These are phyloP conservation scores for Cremastobaeus sp. DNA, from an alignment of 2,888 invertebrate species.

Conservation along the genomic window DNA sequence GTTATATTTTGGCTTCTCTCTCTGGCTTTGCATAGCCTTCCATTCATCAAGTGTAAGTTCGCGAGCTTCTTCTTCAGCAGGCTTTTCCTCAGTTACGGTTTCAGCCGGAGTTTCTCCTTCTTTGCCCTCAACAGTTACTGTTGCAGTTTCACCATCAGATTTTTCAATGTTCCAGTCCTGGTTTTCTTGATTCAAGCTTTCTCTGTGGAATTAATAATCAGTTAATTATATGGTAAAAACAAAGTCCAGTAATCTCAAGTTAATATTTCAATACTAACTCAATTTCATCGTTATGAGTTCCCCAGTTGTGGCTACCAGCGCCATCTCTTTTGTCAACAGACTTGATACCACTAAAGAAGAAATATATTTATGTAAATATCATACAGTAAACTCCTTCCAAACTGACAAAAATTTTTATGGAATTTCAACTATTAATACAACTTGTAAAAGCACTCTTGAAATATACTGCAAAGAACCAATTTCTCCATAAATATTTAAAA, in stretches of 20 bases:
- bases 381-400: too few species aligned
- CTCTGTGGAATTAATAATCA: slow-evolving; percentile 65
- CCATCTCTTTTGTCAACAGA: slow-evolving; percentile 96
- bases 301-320: slow-evolving; percentile 97
- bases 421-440: slow-evolving; percentile 1
- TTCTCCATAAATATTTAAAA: neutral
- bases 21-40: slow-evolving; percentile 90
- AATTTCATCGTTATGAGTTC: slow-evolving; percentile 93
- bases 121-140: slow-evolving; percentile 66
- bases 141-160: slow-evolving; percentile 77
- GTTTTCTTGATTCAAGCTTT: slow-evolving; percentile 74
- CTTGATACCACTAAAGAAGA: slow-evolving; percentile 86
- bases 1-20: slow-evolving; percentile 92
- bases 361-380: neutral
- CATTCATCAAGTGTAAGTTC: slow-evolving; percentile 96
- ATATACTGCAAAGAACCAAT: neutral
- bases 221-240: neutral
- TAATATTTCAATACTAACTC: slow-evolving; percentile 80
- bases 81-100: slow-evolving; percentile 77
- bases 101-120: slow-evolving; percentile 72
- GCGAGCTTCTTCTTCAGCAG: slow-evolving; percentile 87
- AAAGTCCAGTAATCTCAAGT: neutral
- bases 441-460: slow-evolving; percentile 36
- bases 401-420: too few species aligned
- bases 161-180: slow-evolving; percentile 79